Evolutionary conservation across 2,797 vertebrate genomes (phyloP), one percentile per base, ranked within the genome.

Genomic region (Ambastaia sidthimunki): DNA sequence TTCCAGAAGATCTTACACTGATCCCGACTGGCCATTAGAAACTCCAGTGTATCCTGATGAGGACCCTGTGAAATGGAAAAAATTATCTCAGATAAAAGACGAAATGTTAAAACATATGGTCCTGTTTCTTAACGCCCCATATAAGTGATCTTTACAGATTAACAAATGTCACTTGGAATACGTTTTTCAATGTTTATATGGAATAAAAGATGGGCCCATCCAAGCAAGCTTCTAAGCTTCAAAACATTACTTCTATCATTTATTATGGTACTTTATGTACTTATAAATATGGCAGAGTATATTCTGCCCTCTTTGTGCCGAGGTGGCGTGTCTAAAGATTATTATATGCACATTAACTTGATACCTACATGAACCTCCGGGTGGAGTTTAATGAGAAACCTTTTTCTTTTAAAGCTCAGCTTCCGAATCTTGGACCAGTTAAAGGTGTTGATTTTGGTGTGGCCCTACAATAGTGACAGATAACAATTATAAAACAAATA

Each of bases 401-500:
- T 92, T 85, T 97, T 97, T 88, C 98, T 96, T 89, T 98, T 99
- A 91, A 99, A 99, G 90, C 98, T 99, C 81, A 99, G 93, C 86
- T 99, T 99, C 76, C 98, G 96, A 87, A 99, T 97, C 91, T 98
- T 98, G n/a, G 97, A 98, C 98, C 98, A 99, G 82, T 99, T 99
- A 86, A 99, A 99, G 3, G 98, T 99, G 73, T 99, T 99, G 83
- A 99, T 99, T 89, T 96, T 99, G 23, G 96, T 97, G 89, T 91
- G 92, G 57, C 96, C 95, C 98, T 99, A 80, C 37, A 16, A 75
- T 73, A 83, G 60, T 23, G 18, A 10, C 7, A 48, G 2, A 5
- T 7, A 48, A 37, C 13, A 4, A 48, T 3, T 4, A 11, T 3
- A 63, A 13, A 25, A 37, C 1, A 15, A 55, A 34, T 9, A 21